phyloP scores from a whole-genome alignment of 2,888 invertebrate species.

The Chirona hameri region DNA sequence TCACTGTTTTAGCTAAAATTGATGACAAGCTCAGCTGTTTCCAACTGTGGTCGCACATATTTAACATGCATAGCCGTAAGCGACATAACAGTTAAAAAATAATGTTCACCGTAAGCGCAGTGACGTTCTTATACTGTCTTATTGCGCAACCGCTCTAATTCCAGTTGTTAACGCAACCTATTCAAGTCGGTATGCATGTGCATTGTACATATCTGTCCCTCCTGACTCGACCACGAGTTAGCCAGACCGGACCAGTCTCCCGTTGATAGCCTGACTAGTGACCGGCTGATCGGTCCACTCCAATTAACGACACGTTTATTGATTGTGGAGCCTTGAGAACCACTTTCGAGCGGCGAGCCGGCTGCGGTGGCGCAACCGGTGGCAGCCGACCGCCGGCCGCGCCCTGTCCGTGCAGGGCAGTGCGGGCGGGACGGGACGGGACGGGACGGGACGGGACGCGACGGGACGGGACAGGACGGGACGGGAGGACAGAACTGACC shows the following conservation, averaged over 20 bases:
- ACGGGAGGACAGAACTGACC: neutral
- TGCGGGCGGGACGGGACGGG: neutral
- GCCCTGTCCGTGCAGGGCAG: neutral
- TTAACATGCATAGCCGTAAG: no score
- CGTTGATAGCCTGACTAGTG: neutral
- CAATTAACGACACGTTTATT: neutral
- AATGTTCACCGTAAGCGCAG: no score
- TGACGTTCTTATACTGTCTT: no score
- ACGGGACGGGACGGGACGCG: neutral
- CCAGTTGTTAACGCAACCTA: no score
- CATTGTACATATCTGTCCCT: neutral
- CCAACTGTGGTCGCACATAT: no score
- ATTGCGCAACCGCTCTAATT: no score
- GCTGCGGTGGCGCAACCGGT: neutral
- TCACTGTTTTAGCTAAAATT: no score
- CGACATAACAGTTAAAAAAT: no score
- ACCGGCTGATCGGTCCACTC: neutral
- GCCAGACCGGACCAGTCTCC: no score
- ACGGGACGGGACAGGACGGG: neutral
- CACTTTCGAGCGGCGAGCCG: neutral
- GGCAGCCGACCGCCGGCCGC: neutral
- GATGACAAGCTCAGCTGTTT: no score
- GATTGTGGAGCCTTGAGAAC: slow-evolving; percentile 5
- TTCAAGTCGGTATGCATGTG: no score
- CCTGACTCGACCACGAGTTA: neutral